Conservation (phyloP, 2,888 invertebrate species). For the Endotricha flammealis region DNA sequence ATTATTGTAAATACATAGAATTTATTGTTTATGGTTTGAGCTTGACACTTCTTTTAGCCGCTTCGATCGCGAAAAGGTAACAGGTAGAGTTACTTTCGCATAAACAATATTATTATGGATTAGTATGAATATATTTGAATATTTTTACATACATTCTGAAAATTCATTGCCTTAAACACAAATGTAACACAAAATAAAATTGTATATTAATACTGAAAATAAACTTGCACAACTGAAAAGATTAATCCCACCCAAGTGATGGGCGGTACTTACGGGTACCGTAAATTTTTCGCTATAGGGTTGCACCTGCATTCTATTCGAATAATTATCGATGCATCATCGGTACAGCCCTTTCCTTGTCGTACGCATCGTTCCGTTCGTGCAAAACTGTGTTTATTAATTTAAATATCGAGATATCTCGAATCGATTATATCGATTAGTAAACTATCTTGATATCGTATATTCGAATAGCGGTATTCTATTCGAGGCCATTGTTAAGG, state of each 20-base stretch:
- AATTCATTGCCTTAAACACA: too few relatives aligned
- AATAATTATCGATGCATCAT: constrained; percentile 41
- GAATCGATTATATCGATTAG: constrained; percentile 18
- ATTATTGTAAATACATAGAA: too few relatives aligned
- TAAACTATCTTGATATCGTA: constrained; percentile 12
- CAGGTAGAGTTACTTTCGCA: too few relatives aligned
- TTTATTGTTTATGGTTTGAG: too few relatives aligned
- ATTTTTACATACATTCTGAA: too few relatives aligned
- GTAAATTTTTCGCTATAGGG: constrained; percentile 19
- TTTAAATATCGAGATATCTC: constrained; percentile 31
- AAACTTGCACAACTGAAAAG: constrained; percentile 10
- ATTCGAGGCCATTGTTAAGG: constrained; percentile 9
- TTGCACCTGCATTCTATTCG: constrained; percentile 21
- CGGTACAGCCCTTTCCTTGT: constrained; percentile 57
- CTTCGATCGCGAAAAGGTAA: too few relatives aligned
- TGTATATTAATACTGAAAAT: too few relatives aligned
- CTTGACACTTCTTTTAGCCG: too few relatives aligned
- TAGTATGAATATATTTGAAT: too few relatives aligned
- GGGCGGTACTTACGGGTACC: constrained; percentile 15
- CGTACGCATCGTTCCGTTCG: constrained; percentile 23
- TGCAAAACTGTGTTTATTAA: constrained; percentile 34
- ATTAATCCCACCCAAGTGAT: constrained; percentile 20
- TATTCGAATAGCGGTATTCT: constrained; percentile 9
- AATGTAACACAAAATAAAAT: too few relatives aligned
- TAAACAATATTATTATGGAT: too few relatives aligned